Evolutionary conservation across 2,113 vertebrate genomes (phyloP).

Genomic region (Meriones unguiculatus): DNA sequence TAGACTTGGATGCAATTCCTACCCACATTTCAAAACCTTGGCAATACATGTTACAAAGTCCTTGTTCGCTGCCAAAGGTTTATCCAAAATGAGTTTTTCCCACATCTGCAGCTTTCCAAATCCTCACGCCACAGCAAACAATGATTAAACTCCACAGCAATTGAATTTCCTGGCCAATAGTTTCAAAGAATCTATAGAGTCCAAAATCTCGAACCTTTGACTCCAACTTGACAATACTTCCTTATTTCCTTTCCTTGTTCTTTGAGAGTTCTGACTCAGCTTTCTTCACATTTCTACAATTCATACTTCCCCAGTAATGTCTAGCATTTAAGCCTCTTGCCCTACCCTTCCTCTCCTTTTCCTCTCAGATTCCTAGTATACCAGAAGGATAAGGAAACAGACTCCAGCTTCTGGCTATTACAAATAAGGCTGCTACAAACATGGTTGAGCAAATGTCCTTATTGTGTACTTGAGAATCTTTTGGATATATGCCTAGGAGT

Average conservation of each 20-base stretch:
- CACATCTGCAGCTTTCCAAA: constrained; percentile 43
- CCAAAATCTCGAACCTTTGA: neutral
- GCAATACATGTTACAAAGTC: neutral
- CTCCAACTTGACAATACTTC: neutral
- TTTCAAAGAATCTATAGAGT: neutral
- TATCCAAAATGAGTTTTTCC: neutral
- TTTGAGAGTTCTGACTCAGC: neutral
- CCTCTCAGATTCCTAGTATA: neutral
- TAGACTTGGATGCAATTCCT: neutral
- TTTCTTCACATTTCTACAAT: neutral
- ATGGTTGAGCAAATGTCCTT: too few relatives aligned
- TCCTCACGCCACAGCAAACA: neutral
- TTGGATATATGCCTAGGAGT: too few relatives aligned
- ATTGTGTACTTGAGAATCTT: too few relatives aligned
- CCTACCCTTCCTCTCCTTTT: rapidly evolving
- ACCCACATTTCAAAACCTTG: constrained; percentile 8
- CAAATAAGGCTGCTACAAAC: too few relatives aligned
- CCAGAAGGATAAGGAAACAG: neutral
- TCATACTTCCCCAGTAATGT: neutral
- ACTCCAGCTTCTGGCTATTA: too few relatives aligned
- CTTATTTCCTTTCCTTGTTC: neutral
- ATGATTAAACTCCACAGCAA: constrained; percentile 25
- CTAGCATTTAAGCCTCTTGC: neutral
- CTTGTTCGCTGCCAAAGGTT: neutral
- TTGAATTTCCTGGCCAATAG: neutral